Percentiles rank a stretch among this genome's conserved stretches.
Evolutionary conservation across 2,113 vertebrate species (phyloP).

Genomic region (Austrofundulus limnaeus): DNA sequence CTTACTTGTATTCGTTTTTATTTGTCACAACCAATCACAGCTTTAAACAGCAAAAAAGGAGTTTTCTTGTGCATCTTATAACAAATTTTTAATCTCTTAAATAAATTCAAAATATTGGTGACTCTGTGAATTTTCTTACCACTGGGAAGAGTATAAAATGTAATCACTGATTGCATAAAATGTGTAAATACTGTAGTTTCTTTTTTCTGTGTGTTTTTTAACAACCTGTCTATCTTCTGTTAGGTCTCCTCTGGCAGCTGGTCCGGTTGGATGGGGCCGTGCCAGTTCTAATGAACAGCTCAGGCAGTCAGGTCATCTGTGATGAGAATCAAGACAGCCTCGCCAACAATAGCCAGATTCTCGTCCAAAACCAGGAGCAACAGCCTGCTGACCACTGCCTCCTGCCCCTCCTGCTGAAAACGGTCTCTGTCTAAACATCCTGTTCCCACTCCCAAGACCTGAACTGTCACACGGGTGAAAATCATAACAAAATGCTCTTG

Average conservation of each 20-base stretch:
- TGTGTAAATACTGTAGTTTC: too few relatives aligned
- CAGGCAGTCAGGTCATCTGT: slow-evolving; percentile 57
- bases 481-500: slow-evolving; percentile 63
- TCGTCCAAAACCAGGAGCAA: slow-evolving; percentile 67
- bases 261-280: slow-evolving; percentile 84
- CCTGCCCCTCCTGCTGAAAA: slow-evolving; percentile 91
- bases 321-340: slow-evolving; percentile 46
- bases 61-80: background rate
- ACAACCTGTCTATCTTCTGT: slow-evolving; percentile 19
- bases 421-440: slow-evolving; percentile 83
- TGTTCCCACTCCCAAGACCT: slow-evolving; percentile 50
- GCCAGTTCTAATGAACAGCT: slow-evolving; percentile 86
- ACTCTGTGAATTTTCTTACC: too few relatives aligned
- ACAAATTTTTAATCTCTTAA: background rate
- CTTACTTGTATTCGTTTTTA: too few relatives aligned
- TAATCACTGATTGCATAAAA: background rate
- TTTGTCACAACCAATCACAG: too few relatives aligned
- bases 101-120: background rate
- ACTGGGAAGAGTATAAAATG: background rate
- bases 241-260: slow-evolving; percentile 88
- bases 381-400: slow-evolving; percentile 69
- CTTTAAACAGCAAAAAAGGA: background rate
- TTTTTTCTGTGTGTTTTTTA: slow-evolving; percentile 4
- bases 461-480: slow-evolving; percentile 44
- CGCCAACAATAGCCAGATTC: slow-evolving; percentile 46